phyloP scores from a whole-genome alignment of 1,140 invertebrate genomes.

The Pantala flavescens region DNA sequence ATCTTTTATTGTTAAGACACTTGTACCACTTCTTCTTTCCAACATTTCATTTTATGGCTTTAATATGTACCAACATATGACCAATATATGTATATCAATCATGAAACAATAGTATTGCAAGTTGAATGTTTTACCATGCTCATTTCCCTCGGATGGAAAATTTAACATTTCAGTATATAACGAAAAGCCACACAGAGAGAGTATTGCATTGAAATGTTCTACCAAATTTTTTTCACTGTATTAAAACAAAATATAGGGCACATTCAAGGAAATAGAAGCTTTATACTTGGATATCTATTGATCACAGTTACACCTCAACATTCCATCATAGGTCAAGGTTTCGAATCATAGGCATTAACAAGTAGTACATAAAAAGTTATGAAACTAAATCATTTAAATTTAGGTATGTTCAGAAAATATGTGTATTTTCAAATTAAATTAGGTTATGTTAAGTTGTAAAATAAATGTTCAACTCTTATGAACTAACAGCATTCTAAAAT shows the following conservation, averaged over 20 bases:
- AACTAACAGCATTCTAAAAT: too few species aligned
- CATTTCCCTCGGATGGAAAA: not conserved
- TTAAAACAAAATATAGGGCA: not conserved
- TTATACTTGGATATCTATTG: not conserved
- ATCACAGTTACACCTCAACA: not conserved
- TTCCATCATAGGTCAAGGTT: too few species aligned
- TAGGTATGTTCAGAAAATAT: too few species aligned
- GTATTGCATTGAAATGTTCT: too few species aligned
- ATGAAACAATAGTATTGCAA: not conserved
- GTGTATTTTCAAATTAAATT: too few species aligned
- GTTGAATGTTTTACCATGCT: not conserved
- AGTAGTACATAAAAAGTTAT: too few species aligned
- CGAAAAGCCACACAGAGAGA: too few species aligned
- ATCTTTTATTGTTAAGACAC: slow-evolving; percentile 3
- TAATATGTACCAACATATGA: not conserved
- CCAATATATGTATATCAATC: not conserved
- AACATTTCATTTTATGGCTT: not conserved
- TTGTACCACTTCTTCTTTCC: not conserved
- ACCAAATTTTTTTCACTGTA: not conserved
- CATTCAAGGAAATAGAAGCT: not conserved
- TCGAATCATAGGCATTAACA: too few species aligned
- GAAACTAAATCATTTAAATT: too few species aligned
- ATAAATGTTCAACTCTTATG: too few species aligned
- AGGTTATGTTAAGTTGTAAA: too few species aligned
- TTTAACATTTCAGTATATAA: too few species aligned